phyloP scores from a whole-genome alignment of 2,113 vertebrate species.

The human (Homo sapiens) region GRCh38 chr3:117173001-117173500 shows the following conservation, averaged over 20 bases:
- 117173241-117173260: constrained; percentile 51
- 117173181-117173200: constrained; percentile 44
- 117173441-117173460: background rate
- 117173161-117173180: background rate
- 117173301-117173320: background rate
- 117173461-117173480: constrained; percentile 15
- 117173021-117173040: background rate
- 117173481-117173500: background rate
- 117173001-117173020: background rate
- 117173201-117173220: constrained; percentile 38
- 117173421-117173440: constrained; percentile 1
- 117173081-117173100: no score
- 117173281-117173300: constrained; percentile 31
- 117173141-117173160: background rate
- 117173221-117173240: constrained; percentile 45
- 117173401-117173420: constrained; percentile 14
- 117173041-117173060: background rate
- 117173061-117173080: background rate
- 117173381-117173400: constrained; percentile 12
- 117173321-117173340: background rate
- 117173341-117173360: constrained; percentile 14
- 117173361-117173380: constrained; percentile 39
- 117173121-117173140: background rate
- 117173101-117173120: no score
- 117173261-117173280: background rate